Percentiles rank a stretch among this genome's conserved stretches.
These are phyloP conservation scores for Eupleurogrammus muticus DNA, from an alignment of 2,797 vertebrate genomes.

Conservation along the genomic window DNA sequence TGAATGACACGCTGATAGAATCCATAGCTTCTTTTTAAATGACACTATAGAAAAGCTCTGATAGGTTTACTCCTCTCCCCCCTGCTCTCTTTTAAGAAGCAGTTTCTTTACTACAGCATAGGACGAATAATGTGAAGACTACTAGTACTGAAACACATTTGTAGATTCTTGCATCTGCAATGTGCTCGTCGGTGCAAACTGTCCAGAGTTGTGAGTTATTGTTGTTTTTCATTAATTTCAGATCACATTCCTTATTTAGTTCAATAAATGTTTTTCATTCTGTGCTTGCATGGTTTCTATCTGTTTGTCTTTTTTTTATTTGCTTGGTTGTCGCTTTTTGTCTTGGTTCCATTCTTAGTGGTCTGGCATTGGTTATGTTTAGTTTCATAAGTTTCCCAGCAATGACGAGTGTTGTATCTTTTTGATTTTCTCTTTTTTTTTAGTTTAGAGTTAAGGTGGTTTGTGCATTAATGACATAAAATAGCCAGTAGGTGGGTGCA, in stretches of 20 bases:
- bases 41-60: constrained; percentile 31
- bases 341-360: constrained; percentile 11
- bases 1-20: constrained; percentile 41
- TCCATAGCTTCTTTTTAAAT: constrained; percentile 39
- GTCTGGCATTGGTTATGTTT: constrained; percentile 13
- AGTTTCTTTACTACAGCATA: constrained; percentile 21
- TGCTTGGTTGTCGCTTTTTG: constrained; percentile 8
- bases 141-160: constrained; percentile 15
- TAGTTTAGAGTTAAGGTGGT: constrained; percentile 42
- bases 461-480: constrained; percentile 16
- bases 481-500: constrained; percentile 15
- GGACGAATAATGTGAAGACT: constrained; percentile 33
- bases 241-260: constrained; percentile 69
- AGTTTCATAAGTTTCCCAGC: constrained; percentile 30
- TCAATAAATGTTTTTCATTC: constrained; percentile 74
- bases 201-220: constrained; percentile 21
- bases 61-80: constrained; percentile 22
- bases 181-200: constrained; percentile 33
- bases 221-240: constrained; percentile 41
- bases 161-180: constrained; percentile 31
- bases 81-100: constrained; percentile 27
- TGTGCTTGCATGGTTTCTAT: constrained; percentile 59
- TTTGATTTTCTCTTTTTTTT: constrained; percentile 40
- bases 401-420: constrained; percentile 37
- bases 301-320: constrained; percentile 19